Evolutionary conservation across 53 echinoderm and acorn worm species (phyloP).

Genomic region (Echinarachnius parma): DNA sequence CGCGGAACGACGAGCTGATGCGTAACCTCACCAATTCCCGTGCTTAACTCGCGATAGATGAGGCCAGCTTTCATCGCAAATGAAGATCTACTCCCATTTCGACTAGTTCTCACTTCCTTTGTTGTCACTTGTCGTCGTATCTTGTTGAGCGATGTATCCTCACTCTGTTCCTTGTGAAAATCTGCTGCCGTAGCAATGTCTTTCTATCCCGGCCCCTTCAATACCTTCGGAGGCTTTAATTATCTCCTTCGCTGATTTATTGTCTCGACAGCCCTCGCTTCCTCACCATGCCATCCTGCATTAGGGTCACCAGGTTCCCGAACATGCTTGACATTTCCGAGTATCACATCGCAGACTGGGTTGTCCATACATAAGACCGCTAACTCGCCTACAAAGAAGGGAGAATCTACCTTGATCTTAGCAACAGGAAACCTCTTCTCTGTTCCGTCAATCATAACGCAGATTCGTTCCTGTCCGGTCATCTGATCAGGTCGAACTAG

Average conservation of each 20-base stretch:
- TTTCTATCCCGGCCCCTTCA: not conserved
- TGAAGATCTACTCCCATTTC: not conserved
- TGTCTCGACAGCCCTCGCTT: slow-evolving; percentile 7
- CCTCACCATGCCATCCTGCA: not conserved
- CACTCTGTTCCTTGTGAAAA: slow-evolving; percentile 1
- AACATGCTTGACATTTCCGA: slow-evolving; percentile 44
- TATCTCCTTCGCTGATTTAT: not conserved
- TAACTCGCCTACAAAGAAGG: slow-evolving; percentile 41
- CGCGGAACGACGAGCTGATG: slow-evolving; percentile 47
- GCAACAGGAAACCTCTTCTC: slow-evolving; percentile 48
- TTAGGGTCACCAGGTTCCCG: slow-evolving; percentile 9
- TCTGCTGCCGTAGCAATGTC: not conserved
- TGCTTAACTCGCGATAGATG: no score
- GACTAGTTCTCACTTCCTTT: not conserved
- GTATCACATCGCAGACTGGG: slow-evolving; percentile 51
- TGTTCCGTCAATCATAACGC: slow-evolving; percentile 61
- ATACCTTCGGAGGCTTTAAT: not conserved
- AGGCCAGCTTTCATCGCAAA: not conserved
- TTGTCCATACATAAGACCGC: slow-evolving; percentile 51
- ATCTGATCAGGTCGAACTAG: slow-evolving; percentile 33
- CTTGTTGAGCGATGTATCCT: not conserved
- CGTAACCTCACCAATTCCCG: slow-evolving; percentile 12
- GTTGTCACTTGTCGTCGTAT: no score
- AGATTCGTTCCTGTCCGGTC: slow-evolving; percentile 4
- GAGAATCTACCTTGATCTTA: slow-evolving; percentile 38